Percentiles rank a stretch among this genome's conserved stretches.
phyloP scores from a whole-genome alignment of 2,113 vertebrate genomes.

The Desmodus rotundus region DNA sequence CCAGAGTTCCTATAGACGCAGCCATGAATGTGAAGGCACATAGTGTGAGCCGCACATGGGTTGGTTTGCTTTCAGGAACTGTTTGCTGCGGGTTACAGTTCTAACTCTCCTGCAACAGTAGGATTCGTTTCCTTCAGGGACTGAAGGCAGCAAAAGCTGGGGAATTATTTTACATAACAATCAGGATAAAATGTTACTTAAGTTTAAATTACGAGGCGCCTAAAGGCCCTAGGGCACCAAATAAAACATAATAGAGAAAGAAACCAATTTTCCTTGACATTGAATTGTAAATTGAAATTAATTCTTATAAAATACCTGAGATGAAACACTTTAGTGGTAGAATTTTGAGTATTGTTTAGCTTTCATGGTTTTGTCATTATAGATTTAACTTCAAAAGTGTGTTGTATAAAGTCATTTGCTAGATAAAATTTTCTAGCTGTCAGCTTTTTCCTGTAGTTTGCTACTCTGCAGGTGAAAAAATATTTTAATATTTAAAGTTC shows the following conservation, averaged over 20 bases:
- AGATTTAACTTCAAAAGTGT: not conserved
- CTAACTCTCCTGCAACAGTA: not conserved
- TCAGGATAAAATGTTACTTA: constrained; percentile 13
- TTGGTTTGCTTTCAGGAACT: not conserved
- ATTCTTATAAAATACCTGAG: constrained; percentile 5
- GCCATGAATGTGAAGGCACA: not conserved
- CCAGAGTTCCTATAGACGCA: not conserved
- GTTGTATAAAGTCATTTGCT: not conserved
- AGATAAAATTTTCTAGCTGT: not conserved
- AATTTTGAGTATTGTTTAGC: not conserved
- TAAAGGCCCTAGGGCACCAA: not conserved
- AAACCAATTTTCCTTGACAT: constrained; percentile 26
- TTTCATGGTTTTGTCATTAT: constrained; percentile 26
- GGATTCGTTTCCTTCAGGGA: constrained; percentile 10
- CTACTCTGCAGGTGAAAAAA: not conserved
- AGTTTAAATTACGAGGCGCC: not conserved
- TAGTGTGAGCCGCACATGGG: not conserved
- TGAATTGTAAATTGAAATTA: constrained; percentile 55
- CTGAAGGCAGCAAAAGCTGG: not conserved
- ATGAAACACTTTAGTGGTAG: not conserved
- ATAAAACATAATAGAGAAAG: not conserved
- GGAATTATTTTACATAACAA: constrained; percentile 44
- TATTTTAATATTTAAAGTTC: not conserved
- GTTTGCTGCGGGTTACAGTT: not conserved
- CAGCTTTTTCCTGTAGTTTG: not conserved